Percentiles rank a stretch among this genome's conserved stretches.
These are phyloP conservation scores for Mustela lutreola DNA, from an alignment of 2,113 vertebrate genomes.

Conservation along the genomic window DNA sequence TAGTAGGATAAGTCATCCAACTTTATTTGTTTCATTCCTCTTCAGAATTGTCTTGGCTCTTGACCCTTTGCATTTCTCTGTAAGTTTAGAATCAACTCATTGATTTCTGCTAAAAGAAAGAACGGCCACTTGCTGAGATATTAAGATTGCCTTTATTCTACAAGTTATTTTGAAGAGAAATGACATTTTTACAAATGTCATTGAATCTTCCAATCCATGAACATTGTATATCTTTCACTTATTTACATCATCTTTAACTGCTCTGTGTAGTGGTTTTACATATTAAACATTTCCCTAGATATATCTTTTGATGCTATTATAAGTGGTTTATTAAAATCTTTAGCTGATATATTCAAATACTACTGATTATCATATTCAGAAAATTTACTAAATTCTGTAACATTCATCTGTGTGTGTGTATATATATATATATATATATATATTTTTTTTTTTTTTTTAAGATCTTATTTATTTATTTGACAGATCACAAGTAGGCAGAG, in stretches of 20 bases:
- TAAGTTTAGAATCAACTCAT: neutral
- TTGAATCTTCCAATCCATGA: neutral
- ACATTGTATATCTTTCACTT: neutral
- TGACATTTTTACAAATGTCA: neutral
- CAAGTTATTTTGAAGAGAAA: neutral
- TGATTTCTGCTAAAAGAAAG: neutral
- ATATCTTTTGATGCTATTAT: neutral
- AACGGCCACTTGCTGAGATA: neutral
- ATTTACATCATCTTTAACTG: neutral
- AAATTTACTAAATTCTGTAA: neutral
- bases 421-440: neutral
- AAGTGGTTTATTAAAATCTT: neutral
- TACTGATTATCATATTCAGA: neutral
- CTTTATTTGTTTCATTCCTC: neutral
- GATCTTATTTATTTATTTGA: too few relatives aligned
- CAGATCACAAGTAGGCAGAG: too few relatives aligned
- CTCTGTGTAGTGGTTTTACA: neutral
- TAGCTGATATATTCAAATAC: neutral
- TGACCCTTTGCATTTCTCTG: neutral
- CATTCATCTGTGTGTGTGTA: neutral
- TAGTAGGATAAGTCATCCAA: neutral
- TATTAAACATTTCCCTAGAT: neutral
- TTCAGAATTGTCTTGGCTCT: neutral
- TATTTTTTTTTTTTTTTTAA: neutral
- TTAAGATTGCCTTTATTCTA: conserved; percentile 2